Conservation (phyloP, 2,113 vertebrate genomes). For the Hippopotamus amphibius region DNA sequence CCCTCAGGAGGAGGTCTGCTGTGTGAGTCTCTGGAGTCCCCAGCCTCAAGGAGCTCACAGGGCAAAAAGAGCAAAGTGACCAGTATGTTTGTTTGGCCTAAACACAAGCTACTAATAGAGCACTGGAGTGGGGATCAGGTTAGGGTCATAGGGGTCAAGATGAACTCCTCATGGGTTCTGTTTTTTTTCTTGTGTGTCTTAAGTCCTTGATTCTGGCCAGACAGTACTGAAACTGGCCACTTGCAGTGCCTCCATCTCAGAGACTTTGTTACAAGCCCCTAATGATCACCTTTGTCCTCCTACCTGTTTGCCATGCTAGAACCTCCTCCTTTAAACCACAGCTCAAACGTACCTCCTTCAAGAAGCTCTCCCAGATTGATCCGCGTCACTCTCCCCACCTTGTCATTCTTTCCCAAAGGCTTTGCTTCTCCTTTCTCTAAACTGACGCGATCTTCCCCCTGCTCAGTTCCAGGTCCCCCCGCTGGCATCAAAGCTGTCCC, state of each 20-base stretch:
- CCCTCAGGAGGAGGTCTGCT: background rate
- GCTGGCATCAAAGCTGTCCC: conserved; percentile 98
- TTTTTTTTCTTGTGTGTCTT: background rate
- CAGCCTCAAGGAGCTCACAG: background rate
- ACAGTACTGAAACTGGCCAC: background rate
- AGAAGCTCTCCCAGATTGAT: background rate
- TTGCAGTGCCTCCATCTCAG: background rate
- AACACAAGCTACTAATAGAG: background rate
- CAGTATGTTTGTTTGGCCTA: no score
- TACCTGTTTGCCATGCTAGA: background rate
- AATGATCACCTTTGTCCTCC: background rate
- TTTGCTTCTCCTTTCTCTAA: background rate
- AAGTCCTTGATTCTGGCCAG: background rate
- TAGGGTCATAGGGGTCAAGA: background rate
- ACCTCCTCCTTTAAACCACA: background rate
- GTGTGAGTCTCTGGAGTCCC: background rate
- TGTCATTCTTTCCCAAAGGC: background rate
- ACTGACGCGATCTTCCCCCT: conserved; percentile 51
- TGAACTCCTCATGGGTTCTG: background rate
- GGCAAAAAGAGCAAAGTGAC: background rate
- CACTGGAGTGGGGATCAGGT: accelerated
- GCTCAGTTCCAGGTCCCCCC: conserved; percentile 94
- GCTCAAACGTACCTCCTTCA: background rate
- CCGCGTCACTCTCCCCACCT: background rate
- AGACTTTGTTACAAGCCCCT: background rate